Evolutionary conservation across 2,888 invertebrate species (phyloP), one percentile per base, ranked within the genome.

Genomic region (Pandemis corylana): DNA sequence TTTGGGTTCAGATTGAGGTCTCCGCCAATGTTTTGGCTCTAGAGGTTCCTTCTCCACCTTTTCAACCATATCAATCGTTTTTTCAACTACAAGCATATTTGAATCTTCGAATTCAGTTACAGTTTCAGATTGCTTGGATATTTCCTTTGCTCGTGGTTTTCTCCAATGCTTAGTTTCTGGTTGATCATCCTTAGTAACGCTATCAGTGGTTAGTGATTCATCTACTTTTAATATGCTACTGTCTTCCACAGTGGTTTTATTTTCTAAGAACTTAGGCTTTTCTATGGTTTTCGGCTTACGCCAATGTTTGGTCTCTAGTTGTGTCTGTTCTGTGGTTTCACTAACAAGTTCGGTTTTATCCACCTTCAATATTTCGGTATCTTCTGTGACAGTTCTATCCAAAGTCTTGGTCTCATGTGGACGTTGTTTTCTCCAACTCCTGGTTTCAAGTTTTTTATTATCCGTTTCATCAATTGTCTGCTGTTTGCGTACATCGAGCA

Each of bases 61-160:
- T 66, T 77, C 68, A 36, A 66, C 73, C 15, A n/a, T 41, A 5
- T 49, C 49, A 0, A 49, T 13, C 15, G 9, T 41, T 72, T 76
- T 71, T 5, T 67, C 64, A 28, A 68, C 59, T 42, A 70, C 46
- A 5, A 75, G 28, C 78, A 95, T 81, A 46, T 91, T 89, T 84
- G 95, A 95, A 83, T 95, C 95, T 44, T 68, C 83, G 7, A 85
- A 65, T 79, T 80, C 77, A 81, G 42, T 65, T 49, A 68, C 76
- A 7, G 36, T 75, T 9, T 42, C 59, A 2, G 51, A 20, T 44
- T 75, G 28, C 44, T 62, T 61, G 56, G 72, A 68, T 80, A 7
- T 75, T 75, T 83, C 80, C 77, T 91, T 91, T 53, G 86, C 80
- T 72, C 83, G 81, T 85, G 93, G 80, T 80, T 87, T 86, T 81